Evolutionary conservation across 2,797 vertebrate genomes (phyloP).

Genomic region (Gambusia yucatana): DNA sequence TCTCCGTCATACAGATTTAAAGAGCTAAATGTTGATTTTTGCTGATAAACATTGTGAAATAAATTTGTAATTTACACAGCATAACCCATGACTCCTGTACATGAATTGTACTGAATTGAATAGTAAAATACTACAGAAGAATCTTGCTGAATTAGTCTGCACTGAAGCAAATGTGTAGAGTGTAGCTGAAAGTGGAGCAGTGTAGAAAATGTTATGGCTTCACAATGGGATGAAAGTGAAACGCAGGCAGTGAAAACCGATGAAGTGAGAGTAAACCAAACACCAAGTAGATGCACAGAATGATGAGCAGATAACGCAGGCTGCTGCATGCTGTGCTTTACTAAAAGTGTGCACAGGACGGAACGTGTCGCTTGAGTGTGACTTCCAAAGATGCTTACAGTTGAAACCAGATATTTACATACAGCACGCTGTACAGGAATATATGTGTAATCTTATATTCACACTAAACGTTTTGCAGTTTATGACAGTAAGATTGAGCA

Average conservation of each 20-base stretch:
- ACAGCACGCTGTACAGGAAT: background rate
- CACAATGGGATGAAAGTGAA: constrained; percentile 59
- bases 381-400: constrained; percentile 28
- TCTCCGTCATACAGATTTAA: constrained; percentile 45
- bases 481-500: background rate
- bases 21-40: constrained; percentile 30
- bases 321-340: constrained; percentile 55
- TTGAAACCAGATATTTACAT: constrained; percentile 3
- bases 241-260: constrained; percentile 68
- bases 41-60: background rate
- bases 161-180: constrained; percentile 3
- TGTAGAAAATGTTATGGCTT: constrained; percentile 57
- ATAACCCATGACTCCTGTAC: background rate
- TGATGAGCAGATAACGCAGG: constrained; percentile 62
- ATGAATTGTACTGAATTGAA: fast-evolving
- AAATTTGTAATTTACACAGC: background rate
- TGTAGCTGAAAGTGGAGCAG: constrained; percentile 25
- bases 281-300: constrained; percentile 49
- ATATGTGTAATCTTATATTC: background rate
- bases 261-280: constrained; percentile 53
- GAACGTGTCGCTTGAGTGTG: constrained; percentile 53
- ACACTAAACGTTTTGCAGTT: background rate
- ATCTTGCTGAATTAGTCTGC: background rate
- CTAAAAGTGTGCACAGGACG: constrained; percentile 51
- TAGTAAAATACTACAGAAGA: background rate